These are phyloP conservation scores for Poeciliopsis presidionis DNA, from an alignment of 2,797 vertebrate species.

Conservation along the genomic window DNA sequence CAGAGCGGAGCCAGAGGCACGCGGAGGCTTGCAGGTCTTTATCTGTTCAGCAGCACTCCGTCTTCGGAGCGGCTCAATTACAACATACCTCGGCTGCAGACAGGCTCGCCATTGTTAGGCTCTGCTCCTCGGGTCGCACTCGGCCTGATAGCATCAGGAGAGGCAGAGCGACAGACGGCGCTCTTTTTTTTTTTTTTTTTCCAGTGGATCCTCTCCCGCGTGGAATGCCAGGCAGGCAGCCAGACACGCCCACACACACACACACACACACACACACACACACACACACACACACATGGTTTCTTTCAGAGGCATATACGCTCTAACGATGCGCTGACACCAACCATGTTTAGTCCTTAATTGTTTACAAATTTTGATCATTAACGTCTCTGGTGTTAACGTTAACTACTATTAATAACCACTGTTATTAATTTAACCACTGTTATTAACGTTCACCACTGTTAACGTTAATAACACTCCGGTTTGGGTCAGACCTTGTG, in stretches of 20 bases:
- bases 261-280: not conserved
- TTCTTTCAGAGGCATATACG: no score
- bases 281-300: not conserved
- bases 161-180: constrained; percentile 54
- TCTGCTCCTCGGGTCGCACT: constrained; percentile 53
- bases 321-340: not conserved
- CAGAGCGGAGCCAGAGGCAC: constrained; percentile 54
- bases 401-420: no score
- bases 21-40: constrained; percentile 73
- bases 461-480: no score
- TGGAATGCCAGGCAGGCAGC: constrained; percentile 51
- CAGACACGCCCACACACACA: not conserved
- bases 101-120: constrained; percentile 74
- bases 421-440: no score
- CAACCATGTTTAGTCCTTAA: no score
- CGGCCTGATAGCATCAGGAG: constrained; percentile 69
- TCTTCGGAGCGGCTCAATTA: constrained; percentile 50
- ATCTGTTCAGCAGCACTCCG: constrained; percentile 56
- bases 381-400: no score
- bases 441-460: no score
- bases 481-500: no score
- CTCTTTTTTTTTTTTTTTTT: constrained; percentile 51
- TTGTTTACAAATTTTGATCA: no score
- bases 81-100: constrained; percentile 67
- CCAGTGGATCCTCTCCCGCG: constrained; percentile 50